A percentile compares a stretch with the other conserved stretches of the same genome.
Conservation (phyloP, 2,888 invertebrate genomes). For the Deilephila porcellus region DNA sequence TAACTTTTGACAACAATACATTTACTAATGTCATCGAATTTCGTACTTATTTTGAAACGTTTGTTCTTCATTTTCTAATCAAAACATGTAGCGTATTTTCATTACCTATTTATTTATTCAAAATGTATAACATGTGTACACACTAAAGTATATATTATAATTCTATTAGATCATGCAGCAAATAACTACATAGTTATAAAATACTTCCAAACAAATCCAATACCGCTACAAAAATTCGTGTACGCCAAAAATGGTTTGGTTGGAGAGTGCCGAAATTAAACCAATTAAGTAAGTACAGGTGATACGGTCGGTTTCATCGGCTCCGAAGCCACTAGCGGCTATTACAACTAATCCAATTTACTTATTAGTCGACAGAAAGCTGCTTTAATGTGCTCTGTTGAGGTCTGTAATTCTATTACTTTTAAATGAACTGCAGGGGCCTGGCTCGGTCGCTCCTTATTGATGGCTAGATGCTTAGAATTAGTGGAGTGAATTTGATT, state of each 20-base stretch:
- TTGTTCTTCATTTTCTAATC: too few relatives aligned
- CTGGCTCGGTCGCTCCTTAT: neutral
- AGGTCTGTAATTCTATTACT: conserved; percentile 28
- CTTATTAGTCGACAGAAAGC: conserved; percentile 47
- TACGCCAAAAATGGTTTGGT: neutral
- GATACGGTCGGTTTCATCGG: conserved; percentile 25
- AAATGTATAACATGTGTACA: too few relatives aligned
- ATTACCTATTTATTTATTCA: too few relatives aligned
- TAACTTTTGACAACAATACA: too few relatives aligned
- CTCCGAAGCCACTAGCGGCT: conserved; percentile 48
- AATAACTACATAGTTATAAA: neutral
- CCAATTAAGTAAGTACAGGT: conserved; percentile 29
- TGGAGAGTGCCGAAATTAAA: conserved; percentile 20
- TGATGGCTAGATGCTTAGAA: neutral
- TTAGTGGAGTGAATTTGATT: too few relatives aligned
- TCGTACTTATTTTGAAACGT: too few relatives aligned
- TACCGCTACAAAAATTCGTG: neutral
- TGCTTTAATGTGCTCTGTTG: conserved; percentile 42
- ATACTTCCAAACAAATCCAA: neutral
- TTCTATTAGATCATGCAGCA: neutral
- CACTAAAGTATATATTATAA: too few relatives aligned
- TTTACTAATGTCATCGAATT: too few relatives aligned
- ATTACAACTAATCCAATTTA: conserved; percentile 58
- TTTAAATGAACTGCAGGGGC: conserved; percentile 22
- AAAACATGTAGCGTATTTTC: too few relatives aligned